Percentiles rank a stretch among this genome's conserved stretches.
Evolutionary conservation across 2,113 vertebrate genomes (phyloP).

Genomic region (Candoia aspera): DNA sequence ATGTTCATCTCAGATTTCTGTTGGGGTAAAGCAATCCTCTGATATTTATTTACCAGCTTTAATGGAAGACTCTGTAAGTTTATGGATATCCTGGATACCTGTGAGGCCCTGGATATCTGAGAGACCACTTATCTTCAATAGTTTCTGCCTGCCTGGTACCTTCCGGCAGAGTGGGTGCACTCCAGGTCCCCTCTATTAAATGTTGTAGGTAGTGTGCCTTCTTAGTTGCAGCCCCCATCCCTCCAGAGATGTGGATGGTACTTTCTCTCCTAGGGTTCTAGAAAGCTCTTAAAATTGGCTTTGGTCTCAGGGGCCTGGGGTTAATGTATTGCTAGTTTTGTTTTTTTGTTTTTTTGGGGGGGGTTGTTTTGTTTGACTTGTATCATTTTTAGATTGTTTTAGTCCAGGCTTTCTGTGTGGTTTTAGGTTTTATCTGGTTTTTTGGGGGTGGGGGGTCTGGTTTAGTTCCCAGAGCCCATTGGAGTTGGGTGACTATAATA

Average conservation of each 20-base stretch:
- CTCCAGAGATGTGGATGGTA: neutral
- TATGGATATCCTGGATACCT: neutral
- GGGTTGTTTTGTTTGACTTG: no score
- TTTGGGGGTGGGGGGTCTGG: no score
- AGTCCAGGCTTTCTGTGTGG: no score
- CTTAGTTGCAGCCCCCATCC: neutral
- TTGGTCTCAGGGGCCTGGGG: neutral
- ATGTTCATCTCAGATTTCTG: neutral
- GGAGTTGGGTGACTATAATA: neutral
- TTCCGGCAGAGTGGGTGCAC: neutral
- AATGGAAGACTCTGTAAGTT: neutral
- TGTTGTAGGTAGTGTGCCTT: neutral
- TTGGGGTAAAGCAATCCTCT: neutral
- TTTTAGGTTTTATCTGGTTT: no score
- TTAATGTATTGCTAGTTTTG: no score
- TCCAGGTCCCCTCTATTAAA: neutral
- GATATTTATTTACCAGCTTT: neutral
- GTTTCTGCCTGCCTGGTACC: neutral
- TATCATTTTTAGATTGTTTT: no score
- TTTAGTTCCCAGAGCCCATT: no score
- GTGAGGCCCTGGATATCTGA: neutral
- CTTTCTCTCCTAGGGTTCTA: neutral
- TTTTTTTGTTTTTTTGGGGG: no score
- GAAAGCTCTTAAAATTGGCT: neutral
- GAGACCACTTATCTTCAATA: neutral